Conservation (phyloP, 2,113 vertebrate species). For the Brienomyrus brachyistius region DNA sequence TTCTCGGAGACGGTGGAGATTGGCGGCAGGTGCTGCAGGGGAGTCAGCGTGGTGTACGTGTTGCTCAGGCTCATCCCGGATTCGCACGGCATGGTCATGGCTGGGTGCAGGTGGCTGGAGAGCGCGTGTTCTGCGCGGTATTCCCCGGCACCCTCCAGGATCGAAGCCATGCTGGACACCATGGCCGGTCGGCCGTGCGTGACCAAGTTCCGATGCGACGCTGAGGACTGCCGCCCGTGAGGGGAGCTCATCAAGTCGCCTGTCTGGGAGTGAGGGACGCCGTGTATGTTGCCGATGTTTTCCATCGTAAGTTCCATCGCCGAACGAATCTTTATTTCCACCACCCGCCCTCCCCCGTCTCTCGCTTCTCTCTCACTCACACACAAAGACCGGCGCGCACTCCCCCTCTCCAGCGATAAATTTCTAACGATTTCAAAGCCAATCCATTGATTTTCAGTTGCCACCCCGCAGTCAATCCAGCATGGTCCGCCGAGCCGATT, state of each 20-base stretch:
- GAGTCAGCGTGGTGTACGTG: conserved; percentile 91
- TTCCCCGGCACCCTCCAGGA: conserved; percentile 78
- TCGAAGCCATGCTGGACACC: conserved; percentile 81
- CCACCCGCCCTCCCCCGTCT: conserved; percentile 49
- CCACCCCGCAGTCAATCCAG: conserved; percentile 48
- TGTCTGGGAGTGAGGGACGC: conserved; percentile 75
- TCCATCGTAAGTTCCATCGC: conserved; percentile 95
- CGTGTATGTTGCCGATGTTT: conserved; percentile 79
- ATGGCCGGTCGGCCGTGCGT: conserved; percentile 76
- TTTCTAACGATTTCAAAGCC: conserved; percentile 56
- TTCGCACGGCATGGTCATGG: conserved; percentile 94
- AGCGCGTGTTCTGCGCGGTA: conserved; percentile 80
- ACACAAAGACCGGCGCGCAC: conserved; percentile 45
- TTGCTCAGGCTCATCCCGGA: conserved; percentile 83
- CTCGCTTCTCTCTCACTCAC: conserved; percentile 47
- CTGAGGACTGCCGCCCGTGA: conserved; percentile 69
- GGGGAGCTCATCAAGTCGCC: conserved; percentile 85
- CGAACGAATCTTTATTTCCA: conserved; percentile 44
- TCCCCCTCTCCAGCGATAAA: conserved; percentile 49
- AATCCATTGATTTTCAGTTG: conserved; percentile 63
- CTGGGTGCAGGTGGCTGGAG: conserved; percentile 81
- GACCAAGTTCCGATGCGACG: conserved; percentile 77
- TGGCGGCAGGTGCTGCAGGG: conserved; percentile 91
- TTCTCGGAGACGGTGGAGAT: conserved; percentile 92
- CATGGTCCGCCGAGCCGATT: conserved; percentile 34